Base-by-base conservation (phyloP, 2,888 invertebrate genomes). In the Micoletzkya japonica region DNA sequence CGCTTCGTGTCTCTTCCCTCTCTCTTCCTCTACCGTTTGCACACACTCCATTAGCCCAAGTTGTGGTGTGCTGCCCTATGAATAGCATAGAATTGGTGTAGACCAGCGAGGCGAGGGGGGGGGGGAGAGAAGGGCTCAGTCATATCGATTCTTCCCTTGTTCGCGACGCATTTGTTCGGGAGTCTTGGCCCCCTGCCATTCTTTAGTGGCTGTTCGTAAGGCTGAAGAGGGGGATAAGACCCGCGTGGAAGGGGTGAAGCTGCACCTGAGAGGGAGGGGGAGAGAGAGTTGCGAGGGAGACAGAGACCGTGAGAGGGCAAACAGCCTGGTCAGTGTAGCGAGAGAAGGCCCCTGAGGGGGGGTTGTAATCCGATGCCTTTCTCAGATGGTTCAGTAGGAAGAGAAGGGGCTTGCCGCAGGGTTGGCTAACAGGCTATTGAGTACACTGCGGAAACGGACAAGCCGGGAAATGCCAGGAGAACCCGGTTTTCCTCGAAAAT, bases 51-150 rank as follows among this genome's bases (percentile, higher is more conserved):
- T n/a, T n/a, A n/a, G n/a, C n/a, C n/a, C n/a, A n/a, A n/a, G n/a
- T n/a, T n/a, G n/a, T n/a, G n/a, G n/a, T n/a, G n/a, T n/a, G n/a
- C n/a, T n/a, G n/a, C n/a, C n/a, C n/a, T n/a, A n/a, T n/a, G n/a
- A n/a, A n/a, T n/a, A n/a, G n/a, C 20, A 44, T 44, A 20, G 44
- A 44, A 44, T 44, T 10, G 44, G 44, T 44, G 44, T 44, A 10
- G 10, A 10, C 20, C 44, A 44, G 44, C 10, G 44, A 44, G 44
- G 20, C n/a, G 59, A 59, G 36, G 32, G 26, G n/a, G 24, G 10
- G 63, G 63, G 63, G 50, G 32, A 63, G 63, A 34, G 32, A 50
- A 63, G 63, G 63, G 63, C 37, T 52, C 54, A 54, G 49, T 44
- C 49, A 44, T 44, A n/a, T 44, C n/a, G 49, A n/a, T 44, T 17